A percentile compares a stretch with the other conserved stretches of the same genome.
Evolutionary conservation across 2,888 invertebrate genomes (phyloP).

Genomic region (Rhingia campestris): DNA sequence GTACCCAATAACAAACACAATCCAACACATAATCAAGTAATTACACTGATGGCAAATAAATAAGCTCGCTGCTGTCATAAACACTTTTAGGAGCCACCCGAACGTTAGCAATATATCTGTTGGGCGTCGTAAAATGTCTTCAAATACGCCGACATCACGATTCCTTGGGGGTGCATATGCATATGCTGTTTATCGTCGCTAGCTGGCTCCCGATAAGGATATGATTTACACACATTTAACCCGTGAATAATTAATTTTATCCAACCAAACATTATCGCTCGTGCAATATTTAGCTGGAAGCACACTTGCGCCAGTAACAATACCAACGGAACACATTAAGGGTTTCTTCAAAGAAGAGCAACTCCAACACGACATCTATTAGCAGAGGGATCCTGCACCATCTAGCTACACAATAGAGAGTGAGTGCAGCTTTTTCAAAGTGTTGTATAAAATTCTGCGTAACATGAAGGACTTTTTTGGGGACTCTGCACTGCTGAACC

Average conservation of each 20-base stretch:
- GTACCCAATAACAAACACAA: too few relatives aligned
- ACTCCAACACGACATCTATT: conserved; percentile 11
- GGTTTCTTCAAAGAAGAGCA: conserved; percentile 22
- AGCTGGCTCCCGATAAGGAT: conserved; percentile 68
- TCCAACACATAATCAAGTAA: background rate
- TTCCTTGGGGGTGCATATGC: conserved; percentile 45
- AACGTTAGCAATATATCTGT: background rate
- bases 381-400: conserved; percentile 9
- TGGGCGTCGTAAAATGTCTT: conserved; percentile 7
- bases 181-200: conserved; percentile 66
- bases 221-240: conserved; percentile 75
- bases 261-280: conserved; percentile 69
- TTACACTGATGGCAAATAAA: conserved; percentile 41
- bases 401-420: conserved; percentile 32
- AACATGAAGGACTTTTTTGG: conserved; percentile 26
- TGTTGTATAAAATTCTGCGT: conserved; percentile 52
- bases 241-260: conserved; percentile 75
- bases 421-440: conserved; percentile 19
- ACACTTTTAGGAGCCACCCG: background rate
- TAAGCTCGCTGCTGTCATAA: conserved; percentile 12
- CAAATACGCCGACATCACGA: background rate
- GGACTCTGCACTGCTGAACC: background rate
- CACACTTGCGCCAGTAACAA: conserved; percentile 16
- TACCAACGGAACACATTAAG: conserved; percentile 51
- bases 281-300: conserved; percentile 67